phyloP scores from a whole-genome alignment of 2,888 invertebrate genomes.

The Galerucella calmariensis region DNA sequence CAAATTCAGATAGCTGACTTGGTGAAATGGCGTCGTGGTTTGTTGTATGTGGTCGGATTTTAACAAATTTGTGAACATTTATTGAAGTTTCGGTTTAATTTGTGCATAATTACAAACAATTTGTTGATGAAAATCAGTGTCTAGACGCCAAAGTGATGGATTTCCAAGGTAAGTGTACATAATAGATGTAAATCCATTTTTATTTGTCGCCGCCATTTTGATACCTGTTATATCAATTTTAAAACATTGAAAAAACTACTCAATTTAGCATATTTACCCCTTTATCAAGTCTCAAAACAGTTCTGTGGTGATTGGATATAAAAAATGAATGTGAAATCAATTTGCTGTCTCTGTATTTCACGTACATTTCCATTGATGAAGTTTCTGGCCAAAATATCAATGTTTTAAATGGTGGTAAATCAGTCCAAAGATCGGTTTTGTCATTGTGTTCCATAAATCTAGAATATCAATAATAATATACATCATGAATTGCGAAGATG shows the following conservation, averaged over 20 bases:
- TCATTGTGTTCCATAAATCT: constrained; percentile 90
- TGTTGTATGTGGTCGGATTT: too few relatives aligned
- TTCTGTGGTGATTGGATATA: constrained; percentile 75
- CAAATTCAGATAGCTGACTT: too few relatives aligned
- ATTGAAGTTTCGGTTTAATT: too few relatives aligned
- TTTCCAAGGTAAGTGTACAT: too few relatives aligned
- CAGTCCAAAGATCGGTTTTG: constrained; percentile 85
- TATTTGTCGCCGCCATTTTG: too few relatives aligned
- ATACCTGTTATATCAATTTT: neutral
- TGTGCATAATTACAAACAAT: too few relatives aligned
- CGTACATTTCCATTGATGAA: constrained; percentile 82
- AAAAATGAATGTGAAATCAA: constrained; percentile 82
- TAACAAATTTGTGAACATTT: too few relatives aligned
- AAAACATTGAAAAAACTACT: neutral
- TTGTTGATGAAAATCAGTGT: too few relatives aligned
- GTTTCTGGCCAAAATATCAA: constrained; percentile 86
- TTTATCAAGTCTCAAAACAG: constrained; percentile 84
- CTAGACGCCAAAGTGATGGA: too few relatives aligned
- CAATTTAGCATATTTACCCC: constrained; percentile 70
- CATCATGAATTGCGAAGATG: neutral
- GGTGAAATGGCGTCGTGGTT: too few relatives aligned
- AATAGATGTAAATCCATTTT: too few relatives aligned
- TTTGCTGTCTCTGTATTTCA: constrained; percentile 81
- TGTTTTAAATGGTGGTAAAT: constrained; percentile 76
- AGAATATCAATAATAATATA: constrained; percentile 47